Conservation (phyloP, 2,888 invertebrate genomes). For the Didymodactylos carnosus region DNA sequence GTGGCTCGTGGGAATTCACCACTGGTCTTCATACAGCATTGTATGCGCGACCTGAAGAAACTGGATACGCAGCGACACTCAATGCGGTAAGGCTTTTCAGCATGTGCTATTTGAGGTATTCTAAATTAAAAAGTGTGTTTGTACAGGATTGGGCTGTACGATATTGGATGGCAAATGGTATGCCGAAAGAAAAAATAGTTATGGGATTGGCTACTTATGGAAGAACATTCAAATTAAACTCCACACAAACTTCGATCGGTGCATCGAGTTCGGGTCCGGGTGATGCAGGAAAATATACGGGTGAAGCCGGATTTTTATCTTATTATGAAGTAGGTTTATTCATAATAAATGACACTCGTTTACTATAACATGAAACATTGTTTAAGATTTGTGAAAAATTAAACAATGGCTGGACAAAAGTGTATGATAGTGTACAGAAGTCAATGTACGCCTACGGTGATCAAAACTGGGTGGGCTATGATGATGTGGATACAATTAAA, state of each 20-base stretch:
- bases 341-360: neutral
- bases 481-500: neutral
- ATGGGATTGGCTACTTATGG: conserved; percentile 5
- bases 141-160: neutral
- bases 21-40: conserved; percentile 2
- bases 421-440: conserved; percentile 3
- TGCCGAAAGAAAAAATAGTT: conserved; percentile 1
- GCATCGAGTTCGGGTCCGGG: neutral
- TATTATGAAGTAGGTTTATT: conserved; percentile 8
- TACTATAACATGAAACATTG: neutral
- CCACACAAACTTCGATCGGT: neutral
- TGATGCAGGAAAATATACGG: neutral
- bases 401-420: neutral
- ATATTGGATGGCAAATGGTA: neutral
- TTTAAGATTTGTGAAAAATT: neutral
- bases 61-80: neutral
- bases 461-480: conserved; percentile 4
- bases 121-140: neutral
- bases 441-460: conserved; percentile 5
- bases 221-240: neutral
- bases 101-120: neutral
- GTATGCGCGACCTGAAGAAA: conserved; percentile 1
- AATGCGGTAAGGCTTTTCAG: neutral
- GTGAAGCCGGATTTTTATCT: conserved; percentile 7
- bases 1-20: neutral